Evolutionary conservation across 2,797 vertebrate genomes (phyloP), one percentile per base, ranked within the genome.

Genomic region (Neosilurus hyrtlii): DNA sequence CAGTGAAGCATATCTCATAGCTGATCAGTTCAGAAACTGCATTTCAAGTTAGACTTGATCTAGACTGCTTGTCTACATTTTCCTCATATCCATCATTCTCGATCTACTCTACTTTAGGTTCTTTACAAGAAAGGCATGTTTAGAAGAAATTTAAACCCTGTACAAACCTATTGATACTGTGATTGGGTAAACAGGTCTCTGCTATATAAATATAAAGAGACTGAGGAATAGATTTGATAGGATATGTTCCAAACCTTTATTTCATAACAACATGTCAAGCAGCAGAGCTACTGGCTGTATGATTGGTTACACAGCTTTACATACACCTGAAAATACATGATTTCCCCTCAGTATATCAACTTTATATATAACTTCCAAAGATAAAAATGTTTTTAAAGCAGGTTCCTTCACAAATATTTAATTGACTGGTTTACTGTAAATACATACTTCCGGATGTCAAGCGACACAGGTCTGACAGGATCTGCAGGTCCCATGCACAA

Each of bases 1-100:
- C 52, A 52, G 12, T 16, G 51, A 72, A 54, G 5, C 20, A 49
- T 16, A 11, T 15, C 7, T 12, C 51, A 51, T 4, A 5, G 35
- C 20, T 37, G 43, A 14, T 71, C 20, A 70, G n/a, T 70, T 70
- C 49, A 10, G 4, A 49, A 22, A n/a, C 20, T 49, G 37, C 67
- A 71, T 71, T 71, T 51, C 71, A 73, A 49, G 71, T 73, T 54
- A 73, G 24, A 72, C 70, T 26, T 72, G 24, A 54, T 56, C 7
- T 26, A 30, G 51, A 16, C 0, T 4, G 15, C 24, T 4, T 9
- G 49, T 72, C n/a, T 72, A 7, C 71, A 54, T 73, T 20, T 4
- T 30, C 15, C 26, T 73, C 54, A 43, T 76, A 37, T 26, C 30
- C 9, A 37, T 59, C 56, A n/a, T 61, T 43, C 10, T 75, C 11